These are phyloP conservation scores for Oreochromis aureus DNA, from an alignment of 2,113 vertebrate species.

Conservation along the genomic window DNA sequence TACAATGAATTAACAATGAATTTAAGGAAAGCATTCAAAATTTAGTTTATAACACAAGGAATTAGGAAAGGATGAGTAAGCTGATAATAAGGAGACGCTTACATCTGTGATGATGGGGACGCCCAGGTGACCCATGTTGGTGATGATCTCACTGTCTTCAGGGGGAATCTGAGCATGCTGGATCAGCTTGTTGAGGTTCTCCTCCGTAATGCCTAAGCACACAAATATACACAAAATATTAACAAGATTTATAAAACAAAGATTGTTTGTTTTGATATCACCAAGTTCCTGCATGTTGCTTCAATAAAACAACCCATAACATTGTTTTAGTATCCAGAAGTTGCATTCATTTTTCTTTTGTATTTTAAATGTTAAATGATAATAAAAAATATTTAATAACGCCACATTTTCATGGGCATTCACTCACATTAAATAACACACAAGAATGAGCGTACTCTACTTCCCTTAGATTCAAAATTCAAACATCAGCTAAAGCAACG, in stretches of 20 bases:
- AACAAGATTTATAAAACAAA: neutral
- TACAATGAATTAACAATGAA: neutral
- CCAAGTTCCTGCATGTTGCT: neutral
- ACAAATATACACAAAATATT: neutral
- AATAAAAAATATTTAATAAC: neutral
- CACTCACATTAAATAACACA: neutral
- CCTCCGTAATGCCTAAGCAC: constrained; percentile 89
- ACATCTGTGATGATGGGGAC: constrained; percentile 95
- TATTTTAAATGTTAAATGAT: neutral
- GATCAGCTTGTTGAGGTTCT: constrained; percentile 97
- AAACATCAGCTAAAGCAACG: neutral
- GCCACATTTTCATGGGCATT: neutral
- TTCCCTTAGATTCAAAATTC: neutral
- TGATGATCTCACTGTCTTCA: constrained; percentile 98
- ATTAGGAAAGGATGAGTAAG: neutral
- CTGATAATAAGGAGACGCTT: constrained; percentile 33
- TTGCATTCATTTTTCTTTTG: neutral
- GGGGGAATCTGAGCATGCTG: constrained; percentile 98
- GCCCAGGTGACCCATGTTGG: constrained; percentile 95
- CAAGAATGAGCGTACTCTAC: too few species aligned
- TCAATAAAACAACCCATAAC: neutral
- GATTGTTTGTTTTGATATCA: neutral
- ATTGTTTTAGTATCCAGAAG: neutral
- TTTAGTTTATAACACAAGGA: neutral
- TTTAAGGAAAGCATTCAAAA: neutral